Percentiles rank a stretch among this genome's conserved stretches.
Evolutionary conservation across 2,113 vertebrate species (phyloP).

Genomic region (Zosterops hypoxanthus): DNA sequence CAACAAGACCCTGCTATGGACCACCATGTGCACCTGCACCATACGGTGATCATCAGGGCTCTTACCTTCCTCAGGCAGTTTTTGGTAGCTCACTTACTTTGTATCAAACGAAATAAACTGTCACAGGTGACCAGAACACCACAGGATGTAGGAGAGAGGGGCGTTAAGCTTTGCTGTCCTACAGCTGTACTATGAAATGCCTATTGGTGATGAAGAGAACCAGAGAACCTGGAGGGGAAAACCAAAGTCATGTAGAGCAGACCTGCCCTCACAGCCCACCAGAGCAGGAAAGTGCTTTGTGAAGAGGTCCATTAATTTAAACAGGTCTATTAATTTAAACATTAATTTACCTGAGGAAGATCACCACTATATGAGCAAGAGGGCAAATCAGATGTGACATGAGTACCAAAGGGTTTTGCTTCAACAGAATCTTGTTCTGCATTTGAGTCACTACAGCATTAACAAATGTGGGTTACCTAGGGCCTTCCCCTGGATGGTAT

Average conservation of each 20-base stretch:
- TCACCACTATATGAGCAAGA: neutral
- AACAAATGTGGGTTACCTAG: neutral
- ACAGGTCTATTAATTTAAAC: neutral
- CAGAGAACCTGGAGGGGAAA: neutral
- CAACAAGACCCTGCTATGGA: accelerated
- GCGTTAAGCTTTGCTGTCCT: neutral
- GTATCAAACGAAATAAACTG: neutral
- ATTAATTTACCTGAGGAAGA: neutral
- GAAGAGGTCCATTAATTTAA: neutral
- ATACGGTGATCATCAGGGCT: neutral
- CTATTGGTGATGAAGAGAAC: neutral
- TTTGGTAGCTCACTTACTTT: neutral
- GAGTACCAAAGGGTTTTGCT: neutral
- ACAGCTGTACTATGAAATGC: accelerated
- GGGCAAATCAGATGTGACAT: neutral
- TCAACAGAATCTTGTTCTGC: neutral
- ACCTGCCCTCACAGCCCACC: neutral
- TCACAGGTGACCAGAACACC: neutral
- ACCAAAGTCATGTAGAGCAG: neutral
- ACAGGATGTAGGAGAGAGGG: neutral
- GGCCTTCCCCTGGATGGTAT: neutral
- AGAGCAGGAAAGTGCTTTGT: neutral
- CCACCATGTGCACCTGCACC: neutral
- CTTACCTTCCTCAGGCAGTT: neutral
- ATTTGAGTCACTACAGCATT: accelerated